Evolutionary conservation across 2,888 invertebrate species (phyloP).

Genomic region (Mythimna lalbum): DNA sequence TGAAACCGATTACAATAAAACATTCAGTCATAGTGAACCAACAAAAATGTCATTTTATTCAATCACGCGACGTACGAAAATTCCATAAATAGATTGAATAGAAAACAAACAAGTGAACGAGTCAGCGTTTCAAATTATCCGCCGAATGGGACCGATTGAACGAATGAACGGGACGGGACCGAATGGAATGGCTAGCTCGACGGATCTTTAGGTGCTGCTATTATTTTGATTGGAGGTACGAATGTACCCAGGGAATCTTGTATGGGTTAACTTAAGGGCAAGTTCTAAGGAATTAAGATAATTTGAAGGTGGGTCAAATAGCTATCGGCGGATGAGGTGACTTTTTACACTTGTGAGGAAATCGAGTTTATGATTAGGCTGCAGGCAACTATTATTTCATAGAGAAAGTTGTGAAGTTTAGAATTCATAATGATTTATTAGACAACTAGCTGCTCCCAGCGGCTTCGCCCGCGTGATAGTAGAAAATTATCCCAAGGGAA

Average conservation of each 20-base stretch:
- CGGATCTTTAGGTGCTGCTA: slow-evolving; percentile 70
- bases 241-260: slow-evolving; percentile 64
- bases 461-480: too few species aligned
- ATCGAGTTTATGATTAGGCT: neutral
- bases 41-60: slow-evolving; percentile 63
- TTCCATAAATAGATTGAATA: slow-evolving; percentile 74
- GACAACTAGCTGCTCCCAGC: too few species aligned
- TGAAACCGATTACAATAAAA: slow-evolving; percentile 34
- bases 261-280: slow-evolving; percentile 66
- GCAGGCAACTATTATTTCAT: neutral
- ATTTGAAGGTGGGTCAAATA: slow-evolving; percentile 27
- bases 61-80: slow-evolving; percentile 64
- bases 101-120: slow-evolving; percentile 74
- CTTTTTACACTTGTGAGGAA: slow-evolving; percentile 5
- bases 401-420: neutral
- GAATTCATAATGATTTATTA: too few species aligned
- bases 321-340: slow-evolving; percentile 6
- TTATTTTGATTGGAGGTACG: slow-evolving; percentile 73
- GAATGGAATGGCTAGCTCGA: slow-evolving; percentile 72
- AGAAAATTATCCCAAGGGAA: too few species aligned
- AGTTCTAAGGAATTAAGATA: slow-evolving; percentile 48
- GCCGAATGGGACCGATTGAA: slow-evolving; percentile 72
- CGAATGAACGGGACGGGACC: slow-evolving; percentile 70
- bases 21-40: slow-evolving; percentile 32
- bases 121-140: slow-evolving; percentile 75